Conservation (phyloP, 1,140 invertebrate species). For the Drosophila erecta region DNA sequence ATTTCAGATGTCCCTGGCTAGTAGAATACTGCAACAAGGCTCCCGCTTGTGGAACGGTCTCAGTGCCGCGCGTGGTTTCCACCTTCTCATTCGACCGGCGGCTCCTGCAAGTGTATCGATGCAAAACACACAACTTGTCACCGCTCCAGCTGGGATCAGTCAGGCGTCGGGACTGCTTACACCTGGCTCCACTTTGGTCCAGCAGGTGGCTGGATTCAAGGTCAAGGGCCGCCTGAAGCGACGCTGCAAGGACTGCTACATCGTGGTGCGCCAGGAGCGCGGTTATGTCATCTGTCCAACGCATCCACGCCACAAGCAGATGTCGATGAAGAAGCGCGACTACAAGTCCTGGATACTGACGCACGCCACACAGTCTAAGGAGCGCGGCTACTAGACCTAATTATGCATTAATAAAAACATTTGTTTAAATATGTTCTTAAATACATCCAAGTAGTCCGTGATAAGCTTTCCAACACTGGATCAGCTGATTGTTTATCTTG, state of each 20-base stretch:
- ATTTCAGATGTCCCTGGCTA: slow-evolving; percentile 60
- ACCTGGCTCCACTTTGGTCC: slow-evolving; percentile 55
- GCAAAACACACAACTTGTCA: slow-evolving; percentile 19
- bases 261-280: slow-evolving; percentile 88
- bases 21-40: slow-evolving; percentile 51
- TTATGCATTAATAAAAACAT: slow-evolving; percentile 7
- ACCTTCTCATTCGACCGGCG: slow-evolving; percentile 49
- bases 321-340: slow-evolving; percentile 87
- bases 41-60: slow-evolving; percentile 52
- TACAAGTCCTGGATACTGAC: slow-evolving; percentile 90
- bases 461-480: slow-evolving; percentile 24
- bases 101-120: slow-evolving; percentile 1
- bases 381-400: slow-evolving; percentile 86
- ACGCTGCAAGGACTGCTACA: slow-evolving; percentile 91
- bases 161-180: slow-evolving; percentile 31
- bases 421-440: slow-evolving; percentile 19
- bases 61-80: slow-evolving; percentile 51
- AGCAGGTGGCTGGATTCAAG: slow-evolving; percentile 81
- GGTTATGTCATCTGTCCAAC: slow-evolving; percentile 90
- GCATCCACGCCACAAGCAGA: slow-evolving; percentile 92
- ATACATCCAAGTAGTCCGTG: not conserved
- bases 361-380: slow-evolving; percentile 88
- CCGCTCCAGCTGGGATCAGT: not conserved
- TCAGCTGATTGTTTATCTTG: slow-evolving; percentile 34
- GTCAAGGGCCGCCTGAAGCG: slow-evolving; percentile 86